Evolutionary conservation across 2,797 vertebrate species (phyloP).

Genomic region (Cyclopterus lumpus): DNA sequence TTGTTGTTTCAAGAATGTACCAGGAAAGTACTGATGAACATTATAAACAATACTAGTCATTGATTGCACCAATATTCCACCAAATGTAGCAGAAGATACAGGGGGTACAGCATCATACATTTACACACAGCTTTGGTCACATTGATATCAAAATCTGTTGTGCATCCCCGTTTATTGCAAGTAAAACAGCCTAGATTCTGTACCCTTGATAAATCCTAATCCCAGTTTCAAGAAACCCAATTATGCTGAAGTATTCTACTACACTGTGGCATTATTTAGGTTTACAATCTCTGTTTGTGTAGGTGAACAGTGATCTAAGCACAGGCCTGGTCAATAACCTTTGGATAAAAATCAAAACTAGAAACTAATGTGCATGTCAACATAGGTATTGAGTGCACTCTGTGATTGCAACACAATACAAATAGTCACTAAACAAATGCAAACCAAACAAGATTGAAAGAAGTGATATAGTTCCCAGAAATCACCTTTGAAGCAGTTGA

Average conservation of each 20-base stretch:
- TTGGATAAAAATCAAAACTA: too few relatives aligned
- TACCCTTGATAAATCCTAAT: background rate
- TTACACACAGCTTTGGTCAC: background rate
- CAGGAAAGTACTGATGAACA: background rate
- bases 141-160: background rate
- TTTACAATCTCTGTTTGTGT: background rate
- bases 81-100: background rate
- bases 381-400: too few relatives aligned
- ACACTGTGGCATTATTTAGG: background rate
- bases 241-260: background rate
- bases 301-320: background rate
- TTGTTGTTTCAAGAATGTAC: too few relatives aligned
- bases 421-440: too few relatives aligned
- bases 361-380: too few relatives aligned
- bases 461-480: too few relatives aligned
- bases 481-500: too few relatives aligned
- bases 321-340: background rate
- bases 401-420: too few relatives aligned
- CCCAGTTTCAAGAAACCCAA: background rate
- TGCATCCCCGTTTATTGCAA: background rate
- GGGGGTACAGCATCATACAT: background rate
- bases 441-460: too few relatives aligned
- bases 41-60: background rate
- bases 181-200: background rate
- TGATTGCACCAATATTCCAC: background rate